phyloP scores from a whole-genome alignment of 2,113 vertebrate species.

The Grantiella picta region DNA sequence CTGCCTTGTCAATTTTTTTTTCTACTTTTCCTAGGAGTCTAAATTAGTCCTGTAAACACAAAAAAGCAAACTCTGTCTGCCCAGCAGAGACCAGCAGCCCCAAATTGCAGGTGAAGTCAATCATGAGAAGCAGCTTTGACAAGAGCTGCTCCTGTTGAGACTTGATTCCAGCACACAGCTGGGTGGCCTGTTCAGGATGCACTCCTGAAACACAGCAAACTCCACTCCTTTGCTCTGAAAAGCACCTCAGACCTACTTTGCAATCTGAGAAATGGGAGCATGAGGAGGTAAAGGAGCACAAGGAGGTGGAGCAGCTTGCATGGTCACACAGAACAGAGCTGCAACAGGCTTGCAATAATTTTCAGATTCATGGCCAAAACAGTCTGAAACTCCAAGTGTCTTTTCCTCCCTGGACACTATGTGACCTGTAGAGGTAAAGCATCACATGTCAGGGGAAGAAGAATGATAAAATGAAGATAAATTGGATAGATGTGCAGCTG shows the following conservation, averaged over 20 bases:
- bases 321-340: neutral
- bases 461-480: fast-evolving
- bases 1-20: fast-evolving
- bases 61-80: neutral
- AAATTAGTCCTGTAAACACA: neutral
- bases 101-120: neutral
- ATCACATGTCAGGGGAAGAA: fast-evolving
- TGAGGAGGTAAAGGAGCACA: neutral
- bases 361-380: neutral
- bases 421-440: neutral
- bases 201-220: neutral
- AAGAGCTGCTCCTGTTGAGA: fast-evolving
- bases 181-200: fast-evolving
- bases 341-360: neutral
- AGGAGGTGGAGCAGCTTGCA: neutral
- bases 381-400: neutral
- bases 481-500: neutral
- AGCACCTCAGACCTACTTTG: neutral
- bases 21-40: neutral
- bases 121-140: neutral
- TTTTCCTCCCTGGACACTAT: neutral
- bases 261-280: neutral
- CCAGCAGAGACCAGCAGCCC: neutral
- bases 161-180: neutral
- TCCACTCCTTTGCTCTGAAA: neutral